Evolutionary conservation across 2,113 vertebrate genomes (phyloP).

Genomic region (Calidris pygmaea): DNA sequence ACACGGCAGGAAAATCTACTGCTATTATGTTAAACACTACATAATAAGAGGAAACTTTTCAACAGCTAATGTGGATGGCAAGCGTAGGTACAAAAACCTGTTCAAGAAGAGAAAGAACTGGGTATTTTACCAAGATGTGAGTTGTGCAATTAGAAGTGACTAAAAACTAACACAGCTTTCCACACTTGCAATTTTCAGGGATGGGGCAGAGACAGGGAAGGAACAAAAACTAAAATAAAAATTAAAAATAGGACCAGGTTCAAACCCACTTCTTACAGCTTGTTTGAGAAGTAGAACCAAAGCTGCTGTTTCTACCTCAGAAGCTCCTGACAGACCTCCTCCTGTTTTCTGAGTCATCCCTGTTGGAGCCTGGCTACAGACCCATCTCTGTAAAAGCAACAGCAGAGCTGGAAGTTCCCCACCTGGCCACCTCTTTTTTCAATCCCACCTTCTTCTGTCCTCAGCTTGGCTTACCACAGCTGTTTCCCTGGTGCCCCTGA

Average conservation of each 20-base stretch:
- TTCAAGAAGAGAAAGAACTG: not conserved
- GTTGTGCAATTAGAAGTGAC: not conserved
- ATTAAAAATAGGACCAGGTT: not conserved
- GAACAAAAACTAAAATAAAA: not conserved
- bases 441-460: not conserved
- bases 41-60: slow-evolving; percentile 9
- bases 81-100: not conserved
- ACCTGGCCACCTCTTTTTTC: not conserved
- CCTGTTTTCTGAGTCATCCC: not conserved
- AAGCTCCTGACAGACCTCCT: not conserved
- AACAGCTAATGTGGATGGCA: not conserved
- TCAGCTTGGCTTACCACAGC: not conserved
- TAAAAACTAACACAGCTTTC: not conserved
- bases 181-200: not conserved
- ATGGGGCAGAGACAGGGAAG: not conserved
- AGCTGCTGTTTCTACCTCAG: not conserved
- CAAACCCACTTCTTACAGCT: not conserved
- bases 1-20: not conserved
- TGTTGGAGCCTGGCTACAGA: not conserved
- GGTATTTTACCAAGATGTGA: not conserved
- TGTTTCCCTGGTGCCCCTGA: not conserved
- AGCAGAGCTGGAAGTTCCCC: not conserved
- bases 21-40: not conserved
- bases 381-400: not conserved
- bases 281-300: not conserved